phyloP scores from a whole-genome alignment of 2,888 invertebrate genomes.

The Colletes collaris region DNA sequence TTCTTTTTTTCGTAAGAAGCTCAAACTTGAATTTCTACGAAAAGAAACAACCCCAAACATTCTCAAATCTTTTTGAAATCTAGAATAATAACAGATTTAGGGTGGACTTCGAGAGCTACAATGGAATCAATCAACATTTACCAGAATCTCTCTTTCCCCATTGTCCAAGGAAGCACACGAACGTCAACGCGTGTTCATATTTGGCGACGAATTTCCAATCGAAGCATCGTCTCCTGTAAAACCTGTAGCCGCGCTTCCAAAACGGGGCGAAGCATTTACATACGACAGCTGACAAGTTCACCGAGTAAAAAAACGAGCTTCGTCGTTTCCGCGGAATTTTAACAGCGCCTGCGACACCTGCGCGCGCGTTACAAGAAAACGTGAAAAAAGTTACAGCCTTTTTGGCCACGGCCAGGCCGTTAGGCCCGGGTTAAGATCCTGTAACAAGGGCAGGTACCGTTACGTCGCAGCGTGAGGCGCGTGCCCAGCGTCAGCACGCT shows the following conservation, averaged over 20 bases:
- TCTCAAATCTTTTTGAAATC: too few relatives aligned
- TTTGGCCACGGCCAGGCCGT: constrained; percentile 17
- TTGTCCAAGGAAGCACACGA: too few relatives aligned
- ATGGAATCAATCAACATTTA: too few relatives aligned
- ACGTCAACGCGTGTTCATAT: too few relatives aligned
- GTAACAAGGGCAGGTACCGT: constrained; percentile 65
- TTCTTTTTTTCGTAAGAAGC: too few relatives aligned
- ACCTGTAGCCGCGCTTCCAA: constrained; percentile 10
- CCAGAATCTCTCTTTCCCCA: too few relatives aligned
- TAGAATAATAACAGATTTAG: too few relatives aligned
- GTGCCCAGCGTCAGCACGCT: constrained; percentile 74
- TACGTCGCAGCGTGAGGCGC: constrained; percentile 76
- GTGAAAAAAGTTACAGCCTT: constrained; percentile 34
- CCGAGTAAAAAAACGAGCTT: background rate
- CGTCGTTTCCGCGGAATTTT: constrained; percentile 25
- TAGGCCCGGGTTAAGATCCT: constrained; percentile 56
- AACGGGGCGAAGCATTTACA: background rate
- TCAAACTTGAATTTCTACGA: too few relatives aligned
- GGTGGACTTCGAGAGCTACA: too few relatives aligned
- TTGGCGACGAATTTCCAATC: too few relatives aligned
- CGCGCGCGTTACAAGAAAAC: constrained; percentile 7
- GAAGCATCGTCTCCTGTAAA: background rate
- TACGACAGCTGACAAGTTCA: background rate
- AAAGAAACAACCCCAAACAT: too few relatives aligned
- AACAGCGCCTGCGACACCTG: constrained; percentile 43